Evolutionary conservation across 2,113 vertebrate species (phyloP), one percentile per base, ranked within the genome.

Genomic region (Pogonocichla stellata): DNA sequence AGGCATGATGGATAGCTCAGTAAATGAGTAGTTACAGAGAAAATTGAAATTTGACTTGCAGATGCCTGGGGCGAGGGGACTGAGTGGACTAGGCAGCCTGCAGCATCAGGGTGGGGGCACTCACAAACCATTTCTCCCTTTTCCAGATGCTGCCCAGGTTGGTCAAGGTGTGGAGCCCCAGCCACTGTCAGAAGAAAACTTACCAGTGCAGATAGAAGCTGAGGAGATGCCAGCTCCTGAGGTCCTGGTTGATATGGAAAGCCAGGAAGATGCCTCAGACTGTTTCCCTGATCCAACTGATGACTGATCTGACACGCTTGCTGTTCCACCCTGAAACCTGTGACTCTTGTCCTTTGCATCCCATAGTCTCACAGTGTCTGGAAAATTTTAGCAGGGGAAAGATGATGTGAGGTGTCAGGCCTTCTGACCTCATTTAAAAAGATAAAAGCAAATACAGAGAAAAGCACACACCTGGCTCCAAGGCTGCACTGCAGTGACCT

Each of bases 221-320:
- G 80, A 88, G 58, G 84, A 88, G 66, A 34, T 88, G 33, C 92
- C 48, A 12, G 95, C 80, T n/a, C 79, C 81, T 71, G 95, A 88
- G 51, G 81, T 95, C 36, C 20, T 86, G 31, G 70, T 82, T 58
- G 88, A 95, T 24, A 74, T 69, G 26, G 88, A 87, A 84, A 93
- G 64, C 53, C 86, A 92, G 58, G 94, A 92, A 74, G 64, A 86
- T 14, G 45, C 78, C 45, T 89, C 95, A 0, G 95, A 96, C 75
- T 88, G 36, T 88, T 95, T 96, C 66, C 93, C 34, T 0, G 94
- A 95, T 70, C 96, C 95, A 51, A 4, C 36, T 82, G 96, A 96
- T 84, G 79, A 92, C 78, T 97, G 88, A 97, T 45, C 45, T 71
- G 88, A 45, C 47, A 3, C 13, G 36, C 40, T 93, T 78, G 53